Evolutionary conservation across 2,888 invertebrate genomes (phyloP), one percentile per base, ranked within the genome.

Genomic region (Lepeophtheirus nordmannii): DNA sequence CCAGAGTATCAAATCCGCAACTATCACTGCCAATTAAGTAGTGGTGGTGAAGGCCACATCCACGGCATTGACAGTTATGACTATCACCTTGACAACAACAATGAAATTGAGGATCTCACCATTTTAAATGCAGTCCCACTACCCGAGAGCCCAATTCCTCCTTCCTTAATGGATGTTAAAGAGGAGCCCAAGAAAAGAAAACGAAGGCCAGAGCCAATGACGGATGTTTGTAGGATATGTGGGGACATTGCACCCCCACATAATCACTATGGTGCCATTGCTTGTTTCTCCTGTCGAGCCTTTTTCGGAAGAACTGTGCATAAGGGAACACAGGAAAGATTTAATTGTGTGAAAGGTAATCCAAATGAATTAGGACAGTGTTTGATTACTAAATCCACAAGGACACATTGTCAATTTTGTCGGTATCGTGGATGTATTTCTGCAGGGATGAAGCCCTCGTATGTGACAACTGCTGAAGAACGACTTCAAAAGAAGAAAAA

Each of bases 171-270:
- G 2, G 30, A 30, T 2, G n/a, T 46, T 5, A 46, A 46, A 46
- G 53, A 46, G 53, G 53, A 46, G 8, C 53, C 53, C n/a, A 46
- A 46, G 53, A 46, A 46, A 17, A 14, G 53, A n/a, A 46, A 46
- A 17, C 53, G 53, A n/a, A 2, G 53, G 14, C 53, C 53, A n/a
- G 53, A 46, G 53, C 53, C 53, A 2, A 46, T 46, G 53, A 46
- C 53, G 53, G 53, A 46, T 46, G 53, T 46, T 46, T 46, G 53
- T 8, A 14, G 53, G n/a, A 46, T 46, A 14, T 46, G 53, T 17
- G 53, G 53, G n/a, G 53, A 46, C 8, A 46, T 46, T 46, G 53
- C 53, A 8, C 53, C 53, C 17, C 53, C 53, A 3, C 53, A 46
- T 46, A 46, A 46, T 46, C 53, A 46, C 53, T 46, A 46, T 8